A percentile compares a stretch with the other conserved stretches of the same genome.
phyloP scores from a whole-genome alignment of 2,113 vertebrate species.

The Fregetta grallaria region DNA sequence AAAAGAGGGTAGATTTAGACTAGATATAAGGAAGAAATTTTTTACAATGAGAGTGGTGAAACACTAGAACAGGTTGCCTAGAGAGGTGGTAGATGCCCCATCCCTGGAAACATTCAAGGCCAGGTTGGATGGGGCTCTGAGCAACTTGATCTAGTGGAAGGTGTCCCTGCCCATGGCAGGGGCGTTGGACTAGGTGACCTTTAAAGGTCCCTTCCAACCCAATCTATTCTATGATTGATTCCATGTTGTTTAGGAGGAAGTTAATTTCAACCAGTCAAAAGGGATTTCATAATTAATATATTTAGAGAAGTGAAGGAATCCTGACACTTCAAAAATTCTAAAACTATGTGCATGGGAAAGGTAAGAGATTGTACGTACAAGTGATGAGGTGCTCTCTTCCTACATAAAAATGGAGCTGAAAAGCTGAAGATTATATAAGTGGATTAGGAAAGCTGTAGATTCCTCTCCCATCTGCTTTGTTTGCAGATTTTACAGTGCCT shows the following conservation, averaged over 20 bases:
- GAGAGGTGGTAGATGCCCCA: no score
- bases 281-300: neutral
- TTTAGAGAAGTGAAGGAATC: neutral
- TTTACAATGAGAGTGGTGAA: no score
- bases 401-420: neutral
- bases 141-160: no score
- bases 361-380: neutral
- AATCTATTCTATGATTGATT: no score
- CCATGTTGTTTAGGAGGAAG: neutral
- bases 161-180: no score
- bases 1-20: no score
- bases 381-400: neutral
- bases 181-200: no score
- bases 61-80: no score
- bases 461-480: conserved; percentile 22
- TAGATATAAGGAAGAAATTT: no score
- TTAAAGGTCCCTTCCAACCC: no score
- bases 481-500: conserved; percentile 15
- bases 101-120: no score
- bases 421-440: neutral
- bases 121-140: no score
- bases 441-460: neutral
- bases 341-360: neutral
- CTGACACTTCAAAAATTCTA: neutral
- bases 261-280: conserved; percentile 2